These are phyloP conservation scores for Lampris megalopsis DNA, from an alignment of 2,113 vertebrate genomes.

Conservation along the genomic window DNA sequence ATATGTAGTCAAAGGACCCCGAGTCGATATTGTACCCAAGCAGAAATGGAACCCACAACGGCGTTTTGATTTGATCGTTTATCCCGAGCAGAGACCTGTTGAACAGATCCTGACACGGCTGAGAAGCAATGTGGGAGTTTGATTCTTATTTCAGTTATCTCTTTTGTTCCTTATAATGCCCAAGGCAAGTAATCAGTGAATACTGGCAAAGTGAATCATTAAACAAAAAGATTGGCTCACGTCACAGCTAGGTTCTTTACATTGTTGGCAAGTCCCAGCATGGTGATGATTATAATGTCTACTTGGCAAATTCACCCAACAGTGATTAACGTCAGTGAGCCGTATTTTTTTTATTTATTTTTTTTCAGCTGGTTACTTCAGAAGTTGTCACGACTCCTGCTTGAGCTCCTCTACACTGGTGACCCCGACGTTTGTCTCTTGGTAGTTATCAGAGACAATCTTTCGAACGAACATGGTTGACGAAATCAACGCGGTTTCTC, in stretches of 20 bases:
- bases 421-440: no score
- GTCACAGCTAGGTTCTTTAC: not conserved
- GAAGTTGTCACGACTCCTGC: no score
- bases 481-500: no score
- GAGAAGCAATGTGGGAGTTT: constrained; percentile 3
- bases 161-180: not conserved
- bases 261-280: not conserved
- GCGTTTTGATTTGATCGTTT: not conserved
- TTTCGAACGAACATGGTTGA: no score
- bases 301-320: not conserved
- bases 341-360: no score
- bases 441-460: no score
- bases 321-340: not conserved
- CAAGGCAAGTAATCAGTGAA: not conserved
- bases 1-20: no score
- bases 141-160: not conserved
- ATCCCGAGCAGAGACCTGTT: not conserved
- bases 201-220: not conserved
- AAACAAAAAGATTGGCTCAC: not conserved
- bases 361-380: no score
- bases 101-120: not conserved
- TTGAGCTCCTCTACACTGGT: no score
- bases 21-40: no score
- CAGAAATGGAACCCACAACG: not conserved
- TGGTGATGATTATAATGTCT: not conserved